Evolutionary conservation across 2,888 invertebrate species (phyloP).

Genomic region (Acanthopleura granulata): DNA sequence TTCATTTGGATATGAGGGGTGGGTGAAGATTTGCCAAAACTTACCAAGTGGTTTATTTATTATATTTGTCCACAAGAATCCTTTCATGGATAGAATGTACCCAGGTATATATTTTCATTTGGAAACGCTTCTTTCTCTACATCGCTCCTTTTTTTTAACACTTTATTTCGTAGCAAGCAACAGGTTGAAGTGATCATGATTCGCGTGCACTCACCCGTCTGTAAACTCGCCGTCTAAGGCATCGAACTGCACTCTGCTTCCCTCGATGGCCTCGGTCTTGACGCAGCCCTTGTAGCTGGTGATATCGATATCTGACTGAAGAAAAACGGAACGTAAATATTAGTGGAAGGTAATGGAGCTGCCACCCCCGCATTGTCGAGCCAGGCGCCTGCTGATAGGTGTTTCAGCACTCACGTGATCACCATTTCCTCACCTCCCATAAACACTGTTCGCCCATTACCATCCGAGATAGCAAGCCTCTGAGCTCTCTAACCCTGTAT

Average conservation of each 20-base stretch:
- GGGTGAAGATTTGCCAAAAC: no score
- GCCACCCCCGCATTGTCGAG: slow-evolving; percentile 1
- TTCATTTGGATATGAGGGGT: no score
- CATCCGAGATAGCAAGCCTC: background rate
- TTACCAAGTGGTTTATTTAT: no score
- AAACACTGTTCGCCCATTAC: background rate
- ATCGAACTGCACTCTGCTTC: slow-evolving; percentile 36
- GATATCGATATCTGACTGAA: background rate
- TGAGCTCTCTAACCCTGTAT: background rate
- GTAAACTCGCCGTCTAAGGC: slow-evolving; percentile 31
- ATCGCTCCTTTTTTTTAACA: no score
- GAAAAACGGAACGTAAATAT: slow-evolving; percentile 1
- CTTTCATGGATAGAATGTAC: no score
- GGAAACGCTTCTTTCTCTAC: no score
- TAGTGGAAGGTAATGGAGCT: background rate
- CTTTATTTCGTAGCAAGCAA: no score
- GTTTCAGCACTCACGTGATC: background rate
- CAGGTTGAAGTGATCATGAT: no score
- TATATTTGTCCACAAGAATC: no score
- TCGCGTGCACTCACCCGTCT: slow-evolving; percentile 33
- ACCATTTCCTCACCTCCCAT: background rate
- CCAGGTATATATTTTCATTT: no score
- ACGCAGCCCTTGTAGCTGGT: slow-evolving; percentile 26
- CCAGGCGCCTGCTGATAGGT: background rate
- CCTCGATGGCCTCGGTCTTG: slow-evolving; percentile 36